Evolutionary conservation across 1,140 invertebrate genomes (phyloP), one percentile per base, ranked within the genome.

Genomic region (Drosophila kikkawai): DNA sequence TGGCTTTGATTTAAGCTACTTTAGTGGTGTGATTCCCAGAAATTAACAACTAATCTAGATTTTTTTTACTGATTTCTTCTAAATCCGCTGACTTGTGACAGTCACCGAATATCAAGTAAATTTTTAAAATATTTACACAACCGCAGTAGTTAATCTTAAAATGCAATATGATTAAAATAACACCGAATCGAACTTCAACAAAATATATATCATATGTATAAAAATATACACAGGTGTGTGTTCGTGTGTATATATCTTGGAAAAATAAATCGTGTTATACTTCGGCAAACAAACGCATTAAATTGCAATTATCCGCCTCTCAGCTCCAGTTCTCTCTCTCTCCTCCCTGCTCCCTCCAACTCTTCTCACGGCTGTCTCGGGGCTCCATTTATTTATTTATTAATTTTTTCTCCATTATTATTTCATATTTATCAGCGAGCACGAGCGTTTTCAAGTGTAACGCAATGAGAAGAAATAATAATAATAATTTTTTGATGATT

Each of bases 251-350:
- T 55, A 59, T 56, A 78, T 78, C 45, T 75, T 73, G 69, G 64
- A 57, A 74, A 74, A 60, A 61, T 56, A 79, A 67, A 85, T 80
- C 76, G 74, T 67, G 73, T 86, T 77, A 67, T 76, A 85, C 74
- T 79, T 76, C 75, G 70, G 61, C 81, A 90, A 90, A 82, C 70
- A 82, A 73, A 82, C 61, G 75, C 85, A 91, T 91, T 90, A 80
- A 91, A 91, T 85, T 79, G 79, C 71, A 90, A 91, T 91, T 91
- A 85, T 71, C 58, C 76, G 47, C 26, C 50, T 75, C 67, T 67
- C 64, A 53, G 58, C 79, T 61, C n/a, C 50, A 42, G 41, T 55
- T 45, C 41, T 32, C 44, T 48, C 45, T 36, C 32, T 48, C 26
- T 22, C 22, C 61, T 34, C 39, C 67, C 29, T 15, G 17, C 36